These are phyloP conservation scores for Tretioscincus oriximinensis DNA, from an alignment of 2,113 vertebrate species.

Conservation along the genomic window DNA sequence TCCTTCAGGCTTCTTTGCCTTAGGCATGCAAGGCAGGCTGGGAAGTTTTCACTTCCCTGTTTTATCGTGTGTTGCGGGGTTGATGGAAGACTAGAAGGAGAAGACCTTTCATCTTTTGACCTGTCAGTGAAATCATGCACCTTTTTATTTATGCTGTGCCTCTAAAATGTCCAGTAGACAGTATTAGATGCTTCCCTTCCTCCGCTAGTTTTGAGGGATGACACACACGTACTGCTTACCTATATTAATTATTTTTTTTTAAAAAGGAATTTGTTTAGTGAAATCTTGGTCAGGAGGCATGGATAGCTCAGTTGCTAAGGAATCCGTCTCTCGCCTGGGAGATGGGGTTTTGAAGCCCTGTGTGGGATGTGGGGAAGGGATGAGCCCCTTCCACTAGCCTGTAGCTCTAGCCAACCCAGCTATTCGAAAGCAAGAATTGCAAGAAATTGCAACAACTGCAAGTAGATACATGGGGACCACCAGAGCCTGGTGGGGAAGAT, in stretches of 20 bases:
- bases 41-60: neutral
- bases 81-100: constrained; percentile 9
- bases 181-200: neutral
- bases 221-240: neutral
- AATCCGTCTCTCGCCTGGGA: too few relatives aligned
- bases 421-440: too few relatives aligned
- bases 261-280: neutral
- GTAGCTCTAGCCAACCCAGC: too few relatives aligned
- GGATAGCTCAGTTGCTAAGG: too few relatives aligned
- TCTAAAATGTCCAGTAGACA: neutral
- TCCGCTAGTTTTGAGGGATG: too few relatives aligned
- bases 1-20: neutral
- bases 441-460: too few relatives aligned
- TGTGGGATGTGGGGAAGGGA: too few relatives aligned
- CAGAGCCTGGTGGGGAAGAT: too few relatives aligned
- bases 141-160: neutral
- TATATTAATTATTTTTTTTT: neutral
- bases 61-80: constrained; percentile 12
- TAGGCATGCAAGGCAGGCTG: neutral
- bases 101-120: neutral
- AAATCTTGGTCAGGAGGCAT: neutral
- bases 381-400: too few relatives aligned
- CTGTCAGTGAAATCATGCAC: constrained; percentile 30
- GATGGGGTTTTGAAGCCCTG: too few relatives aligned
- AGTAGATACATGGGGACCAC: too few relatives aligned